Base-by-base conservation (phyloP, 2,113 vertebrate species). In the Catagonus wagneri region DNA sequence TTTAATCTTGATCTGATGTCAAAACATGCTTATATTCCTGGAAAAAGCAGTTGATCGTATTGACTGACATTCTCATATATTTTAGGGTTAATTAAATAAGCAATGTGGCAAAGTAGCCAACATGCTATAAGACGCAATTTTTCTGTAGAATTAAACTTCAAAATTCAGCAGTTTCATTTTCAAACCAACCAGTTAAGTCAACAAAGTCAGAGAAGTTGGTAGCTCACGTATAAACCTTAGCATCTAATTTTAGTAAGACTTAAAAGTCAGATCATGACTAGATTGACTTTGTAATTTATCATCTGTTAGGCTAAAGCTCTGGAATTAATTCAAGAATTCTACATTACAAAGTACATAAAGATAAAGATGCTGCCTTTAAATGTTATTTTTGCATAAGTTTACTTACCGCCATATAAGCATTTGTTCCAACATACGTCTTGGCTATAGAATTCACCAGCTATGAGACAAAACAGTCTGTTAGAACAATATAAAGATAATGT, bases 381-480 rank as follows among this genome's bases (percentile, higher is more conserved):
- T 17, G 97, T 79, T 65, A 86, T 94, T 98, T 98, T 98, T 97
- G 97, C 98, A 93, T 83, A 97, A 94, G 97, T 96, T 92, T 97
- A 99, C 99, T 99, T 98, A 99, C 99, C 96, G 99, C 99, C 99
- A 99, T 99, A 63, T 99, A 99, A 90, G 99, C 99, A 93, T 99
- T 99, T 95, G 99, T 99, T 99, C 99, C 99, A 39, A 99, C 99
- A 78, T 99, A 99, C 34, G 99, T 99, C 99, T 99, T 99, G 97
- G 99, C 99, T 90, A 99, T 99, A 90, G 99, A 99, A 99, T 99
- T 99, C 98, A 99, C 99, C 99, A 99, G 98, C 99, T 99, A 99
- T 94, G 98, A 98, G 98, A 97, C 93, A 98, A 98, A 99, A 98
- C 98, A 98, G 98, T 84, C 98, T 99, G 98, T 99, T 98, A 99